Evolutionary conservation across 2,113 vertebrate species (phyloP).

Genomic region (Columba livia): DNA sequence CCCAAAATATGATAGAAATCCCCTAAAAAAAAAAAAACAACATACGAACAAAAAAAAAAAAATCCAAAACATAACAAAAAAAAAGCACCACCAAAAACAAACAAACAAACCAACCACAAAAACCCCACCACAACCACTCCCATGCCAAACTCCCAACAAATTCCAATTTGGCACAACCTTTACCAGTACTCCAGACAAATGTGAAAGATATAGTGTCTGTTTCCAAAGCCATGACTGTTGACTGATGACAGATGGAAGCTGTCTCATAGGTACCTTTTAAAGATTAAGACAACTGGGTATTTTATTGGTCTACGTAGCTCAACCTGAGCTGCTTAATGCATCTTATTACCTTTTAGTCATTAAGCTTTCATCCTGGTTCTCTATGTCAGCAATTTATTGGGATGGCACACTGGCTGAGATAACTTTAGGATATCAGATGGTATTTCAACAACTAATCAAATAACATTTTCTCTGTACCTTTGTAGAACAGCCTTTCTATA

Average conservation of each 20-base stretch:
- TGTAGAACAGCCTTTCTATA: neutral
- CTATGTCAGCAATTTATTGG: neutral
- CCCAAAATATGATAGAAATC: neutral
- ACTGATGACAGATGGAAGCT: neutral
- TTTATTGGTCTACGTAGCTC: neutral
- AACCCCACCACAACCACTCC: no score
- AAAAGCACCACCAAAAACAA: no score
- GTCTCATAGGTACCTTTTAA: neutral
- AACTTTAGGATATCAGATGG: neutral
- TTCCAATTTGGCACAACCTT: neutral
- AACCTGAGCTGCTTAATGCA: neutral
- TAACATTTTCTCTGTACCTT: neutral
- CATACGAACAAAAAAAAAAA: no score
- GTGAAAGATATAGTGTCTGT: neutral
- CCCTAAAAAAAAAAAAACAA: neutral
- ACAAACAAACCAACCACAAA: neutral
- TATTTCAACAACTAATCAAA: neutral
- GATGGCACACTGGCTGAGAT: neutral
- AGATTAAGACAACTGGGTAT: neutral
- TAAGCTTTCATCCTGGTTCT: neutral
- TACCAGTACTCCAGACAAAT: neutral
- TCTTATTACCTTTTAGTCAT: neutral
- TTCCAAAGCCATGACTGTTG: neutral
- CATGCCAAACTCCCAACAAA: neutral
- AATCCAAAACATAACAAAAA: no score